Evolutionary conservation across 2,113 vertebrate genomes (phyloP).

Genomic region (Eurypyga helias): DNA sequence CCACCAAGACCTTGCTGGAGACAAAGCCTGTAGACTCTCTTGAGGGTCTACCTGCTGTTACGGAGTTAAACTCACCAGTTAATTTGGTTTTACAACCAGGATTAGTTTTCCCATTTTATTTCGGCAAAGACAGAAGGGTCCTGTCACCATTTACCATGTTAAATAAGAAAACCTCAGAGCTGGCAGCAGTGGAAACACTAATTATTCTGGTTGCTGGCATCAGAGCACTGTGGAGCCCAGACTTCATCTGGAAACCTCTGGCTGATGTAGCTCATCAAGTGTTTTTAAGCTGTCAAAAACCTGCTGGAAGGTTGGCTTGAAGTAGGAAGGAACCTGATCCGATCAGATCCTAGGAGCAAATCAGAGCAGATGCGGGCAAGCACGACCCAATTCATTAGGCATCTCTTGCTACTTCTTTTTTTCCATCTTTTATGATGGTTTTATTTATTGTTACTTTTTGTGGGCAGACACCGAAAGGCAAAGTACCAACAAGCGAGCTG

Average conservation of each 20-base stretch:
- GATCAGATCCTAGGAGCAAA: background rate
- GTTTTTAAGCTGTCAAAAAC: background rate
- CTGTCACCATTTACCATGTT: background rate
- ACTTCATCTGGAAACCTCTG: background rate
- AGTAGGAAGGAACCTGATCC: background rate
- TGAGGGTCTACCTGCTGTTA: background rate
- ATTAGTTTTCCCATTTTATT: background rate
- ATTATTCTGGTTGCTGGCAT: background rate
- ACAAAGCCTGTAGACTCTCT: background rate
- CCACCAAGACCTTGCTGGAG: background rate
- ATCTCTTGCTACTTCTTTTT: background rate
- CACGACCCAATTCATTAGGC: accelerated
- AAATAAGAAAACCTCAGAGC: background rate
- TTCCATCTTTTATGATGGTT: background rate
- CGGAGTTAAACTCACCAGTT: background rate
- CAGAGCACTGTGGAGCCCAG: background rate
- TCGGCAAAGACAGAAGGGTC: background rate
- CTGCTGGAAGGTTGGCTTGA: background rate
- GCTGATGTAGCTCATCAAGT: background rate
- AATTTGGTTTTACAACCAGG: background rate
- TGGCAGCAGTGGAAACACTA: background rate
- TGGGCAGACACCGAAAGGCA: background rate
- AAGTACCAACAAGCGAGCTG: accelerated
- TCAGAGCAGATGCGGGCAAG: accelerated
- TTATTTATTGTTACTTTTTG: background rate